Base-by-base conservation (phyloP, 2,797 vertebrate genomes). In the Sebastes trivittatus region DNA sequence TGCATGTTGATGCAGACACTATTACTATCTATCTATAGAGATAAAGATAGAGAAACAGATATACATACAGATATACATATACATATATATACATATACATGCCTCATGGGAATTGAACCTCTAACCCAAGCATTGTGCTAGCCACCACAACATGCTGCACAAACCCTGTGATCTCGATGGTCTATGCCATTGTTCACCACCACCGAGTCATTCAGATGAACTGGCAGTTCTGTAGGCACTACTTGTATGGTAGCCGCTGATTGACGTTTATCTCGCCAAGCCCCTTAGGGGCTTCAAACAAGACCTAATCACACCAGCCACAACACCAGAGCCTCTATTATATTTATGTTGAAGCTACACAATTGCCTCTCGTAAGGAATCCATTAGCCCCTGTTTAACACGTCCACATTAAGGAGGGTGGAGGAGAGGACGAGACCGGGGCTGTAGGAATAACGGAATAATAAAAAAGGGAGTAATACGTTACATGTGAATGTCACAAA, bases 281-380 rank as follows among this genome's bases (percentile, higher is more conserved):
- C 36, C 82, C 89, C 77, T 84, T 13, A 52, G 73, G 76, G 79
- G 49, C 68, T 85, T 85, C 62, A 76, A 84, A 74, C 25, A 29
- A 85, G 82, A 84, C 80, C 76, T 91, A 91, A 93, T 92, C 83
- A 88, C 77, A 88, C 64, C 72, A 86, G 84, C 87, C 89, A 86
- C 85, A 89, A 93, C 84, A 87, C 82, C 81, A 77, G 66, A 75
- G 72, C 66, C 77, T 65, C 58, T 22, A 70, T 83, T 79, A 82
- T 87, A 81, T 88, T 90, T 63, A 84, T 61, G 82, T 77, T 86
- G 71, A 77, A 75, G 83, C 81, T 83, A 80, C 84, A 87, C 81
- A 85, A 92, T 87, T 89, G 89, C 73, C 64, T 68, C 88, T 89
- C 94, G 93, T 94, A 89, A 93, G 93, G 93, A 95, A 94, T 65